These are phyloP conservation scores for Pseudopleuronectes americanus DNA, from an alignment of 2,797 vertebrate genomes.

Conservation along the genomic window DNA sequence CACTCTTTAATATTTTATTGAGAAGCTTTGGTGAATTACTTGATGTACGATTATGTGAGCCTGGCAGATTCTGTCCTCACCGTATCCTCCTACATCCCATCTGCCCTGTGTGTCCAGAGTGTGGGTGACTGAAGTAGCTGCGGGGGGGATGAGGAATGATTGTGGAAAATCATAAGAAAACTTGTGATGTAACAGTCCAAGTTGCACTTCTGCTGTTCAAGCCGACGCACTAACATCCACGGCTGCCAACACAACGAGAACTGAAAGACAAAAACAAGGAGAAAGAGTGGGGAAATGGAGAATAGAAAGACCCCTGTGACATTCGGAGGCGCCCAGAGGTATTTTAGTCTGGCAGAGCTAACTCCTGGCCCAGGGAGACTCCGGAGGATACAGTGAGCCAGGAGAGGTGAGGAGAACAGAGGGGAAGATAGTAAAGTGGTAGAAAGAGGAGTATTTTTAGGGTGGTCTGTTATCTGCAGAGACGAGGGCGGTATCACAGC, in stretches of 20 bases:
- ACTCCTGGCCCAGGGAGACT: constrained; percentile 58
- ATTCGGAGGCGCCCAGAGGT: constrained; percentile 61
- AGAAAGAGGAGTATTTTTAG: constrained; percentile 81
- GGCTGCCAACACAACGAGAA: constrained; percentile 40
- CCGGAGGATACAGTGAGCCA: constrained; percentile 64
- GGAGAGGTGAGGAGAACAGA: constrained; percentile 69
- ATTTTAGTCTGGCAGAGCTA: constrained; percentile 65
- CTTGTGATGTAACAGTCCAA: constrained; percentile 76
- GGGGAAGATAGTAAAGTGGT: constrained; percentile 33
- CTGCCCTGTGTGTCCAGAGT: constrained; percentile 80
- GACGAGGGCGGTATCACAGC: constrained; percentile 70
- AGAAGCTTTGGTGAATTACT: constrained; percentile 62
- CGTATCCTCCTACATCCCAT: constrained; percentile 83
- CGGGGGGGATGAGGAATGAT: constrained; percentile 63
- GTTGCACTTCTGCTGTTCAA: constrained; percentile 57
- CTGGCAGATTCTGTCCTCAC: constrained; percentile 68
- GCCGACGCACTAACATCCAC: constrained; percentile 45
- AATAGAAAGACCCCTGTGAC: constrained; percentile 63
- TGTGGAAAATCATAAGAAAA: constrained; percentile 72
- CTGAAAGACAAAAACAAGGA: constrained; percentile 22
- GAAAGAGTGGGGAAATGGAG: constrained; percentile 46
- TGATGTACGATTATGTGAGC: constrained; percentile 74
- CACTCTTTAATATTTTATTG: constrained; percentile 57
- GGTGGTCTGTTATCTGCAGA: constrained; percentile 78
- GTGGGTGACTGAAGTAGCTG: constrained; percentile 78